A percentile compares a stretch with the other conserved stretches of the same genome.
Evolutionary conservation across 2,888 invertebrate genomes (phyloP).

Genomic region (Chaetogeoica ovagalla): DNA sequence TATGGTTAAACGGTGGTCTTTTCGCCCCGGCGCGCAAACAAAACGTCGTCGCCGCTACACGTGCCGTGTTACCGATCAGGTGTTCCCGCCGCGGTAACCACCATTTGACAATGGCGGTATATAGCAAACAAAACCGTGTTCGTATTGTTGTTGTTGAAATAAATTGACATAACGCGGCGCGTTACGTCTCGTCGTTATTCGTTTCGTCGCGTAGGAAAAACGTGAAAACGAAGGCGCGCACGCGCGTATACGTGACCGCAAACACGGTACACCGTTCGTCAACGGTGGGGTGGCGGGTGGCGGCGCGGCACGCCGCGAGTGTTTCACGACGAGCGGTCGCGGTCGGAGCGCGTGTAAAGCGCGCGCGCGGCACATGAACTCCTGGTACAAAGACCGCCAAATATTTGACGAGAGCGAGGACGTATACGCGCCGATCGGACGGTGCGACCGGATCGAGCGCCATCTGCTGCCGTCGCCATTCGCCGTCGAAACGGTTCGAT

Average conservation of each 20-base stretch:
- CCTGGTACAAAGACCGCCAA: conserved; percentile 57
- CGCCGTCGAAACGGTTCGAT: not conserved
- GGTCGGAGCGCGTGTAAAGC: not conserved
- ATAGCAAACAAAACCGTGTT: too few species aligned
- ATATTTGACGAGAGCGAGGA: conserved; percentile 52
- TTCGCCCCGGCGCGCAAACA: too few species aligned
- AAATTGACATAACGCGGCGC: not conserved
- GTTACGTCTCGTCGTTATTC: not conserved
- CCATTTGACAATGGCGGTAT: too few species aligned
- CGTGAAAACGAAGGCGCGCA: too few species aligned
- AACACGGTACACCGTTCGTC: too few species aligned
- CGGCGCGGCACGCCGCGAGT: too few species aligned
- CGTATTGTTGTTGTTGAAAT: not conserved
- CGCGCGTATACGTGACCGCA: too few species aligned
- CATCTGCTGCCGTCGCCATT: not conserved
- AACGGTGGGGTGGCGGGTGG: too few species aligned
- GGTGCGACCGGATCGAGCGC: not conserved
- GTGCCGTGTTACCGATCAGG: too few species aligned
- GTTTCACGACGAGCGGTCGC: not conserved
- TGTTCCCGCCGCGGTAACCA: too few species aligned
- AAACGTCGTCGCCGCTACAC: too few species aligned
- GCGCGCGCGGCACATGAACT: conserved; percentile 20
- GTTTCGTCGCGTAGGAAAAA: too few species aligned
- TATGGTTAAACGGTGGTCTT: not conserved
- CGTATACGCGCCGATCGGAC: conserved; percentile 1